Evolutionary conservation across 2,888 invertebrate genomes (phyloP).

Genomic region (Phorcus lineatus): DNA sequence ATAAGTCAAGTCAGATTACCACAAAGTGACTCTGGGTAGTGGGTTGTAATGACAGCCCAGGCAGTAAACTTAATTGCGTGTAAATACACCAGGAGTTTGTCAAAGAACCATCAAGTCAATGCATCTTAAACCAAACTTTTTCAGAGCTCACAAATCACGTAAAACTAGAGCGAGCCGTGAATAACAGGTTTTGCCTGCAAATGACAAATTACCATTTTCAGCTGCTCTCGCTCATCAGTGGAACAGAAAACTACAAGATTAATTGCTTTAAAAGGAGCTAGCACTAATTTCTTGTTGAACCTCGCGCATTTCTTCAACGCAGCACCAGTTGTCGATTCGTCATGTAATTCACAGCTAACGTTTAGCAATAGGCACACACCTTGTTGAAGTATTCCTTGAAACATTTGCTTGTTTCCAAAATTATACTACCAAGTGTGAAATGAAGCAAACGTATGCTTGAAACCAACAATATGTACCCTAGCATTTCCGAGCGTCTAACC

Average conservation of each 20-base stretch:
- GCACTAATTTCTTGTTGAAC: neutral
- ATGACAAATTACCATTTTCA: constrained; percentile 9
- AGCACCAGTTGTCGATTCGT: too few relatives aligned
- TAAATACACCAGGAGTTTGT: too few relatives aligned
- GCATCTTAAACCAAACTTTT: too few relatives aligned
- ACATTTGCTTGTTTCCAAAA: neutral
- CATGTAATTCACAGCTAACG: neutral
- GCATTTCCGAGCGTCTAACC: too few relatives aligned
- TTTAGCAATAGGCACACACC: neutral
- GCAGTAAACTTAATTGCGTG: too few relatives aligned
- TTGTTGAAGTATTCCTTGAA: neutral
- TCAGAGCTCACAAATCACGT: neutral
- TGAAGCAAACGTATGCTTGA: too few relatives aligned
- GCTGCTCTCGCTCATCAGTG: neutral
- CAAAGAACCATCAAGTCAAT: too few relatives aligned
- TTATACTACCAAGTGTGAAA: neutral
- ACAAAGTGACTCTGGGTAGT: too few relatives aligned
- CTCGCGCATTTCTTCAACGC: neutral
- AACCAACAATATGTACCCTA: too few relatives aligned
- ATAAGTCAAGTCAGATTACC: too few relatives aligned
- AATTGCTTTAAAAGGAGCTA: constrained; percentile 1
- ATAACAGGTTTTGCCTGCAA: neutral
- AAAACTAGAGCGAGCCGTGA: neutral
- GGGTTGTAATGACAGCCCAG: too few relatives aligned
- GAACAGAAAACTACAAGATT: neutral